These are phyloP conservation scores for Idaea straminata DNA, from an alignment of 2,888 invertebrate genomes.

Conservation along the genomic window DNA sequence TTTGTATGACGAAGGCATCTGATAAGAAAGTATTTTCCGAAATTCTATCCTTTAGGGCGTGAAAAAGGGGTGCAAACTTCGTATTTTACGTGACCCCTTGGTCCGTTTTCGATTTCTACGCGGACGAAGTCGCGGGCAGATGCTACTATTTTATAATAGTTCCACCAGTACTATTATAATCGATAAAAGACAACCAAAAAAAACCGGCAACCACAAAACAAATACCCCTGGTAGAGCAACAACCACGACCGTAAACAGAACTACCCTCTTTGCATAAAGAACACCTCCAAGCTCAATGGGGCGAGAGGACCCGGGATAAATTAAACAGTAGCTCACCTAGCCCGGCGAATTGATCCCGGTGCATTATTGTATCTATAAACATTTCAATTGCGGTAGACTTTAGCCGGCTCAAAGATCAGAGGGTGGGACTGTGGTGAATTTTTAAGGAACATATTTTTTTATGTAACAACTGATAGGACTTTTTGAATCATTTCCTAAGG, in stretches of 20 bases:
- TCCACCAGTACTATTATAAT: not conserved
- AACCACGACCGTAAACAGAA: not conserved
- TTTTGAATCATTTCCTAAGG: too few species aligned
- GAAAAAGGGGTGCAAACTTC: too few species aligned
- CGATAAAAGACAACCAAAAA: not conserved
- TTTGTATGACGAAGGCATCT: too few species aligned
- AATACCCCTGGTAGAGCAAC: not conserved
- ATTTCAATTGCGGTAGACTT: slow-evolving; percentile 63
- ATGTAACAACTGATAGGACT: not conserved
- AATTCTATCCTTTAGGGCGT: too few species aligned
- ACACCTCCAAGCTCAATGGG: slow-evolving; percentile 13
- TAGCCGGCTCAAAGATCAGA: not conserved
- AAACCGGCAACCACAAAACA: not conserved
- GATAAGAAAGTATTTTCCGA: too few species aligned
- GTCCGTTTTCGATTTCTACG: too few species aligned
- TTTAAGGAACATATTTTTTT: not conserved
- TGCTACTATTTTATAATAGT: not conserved
- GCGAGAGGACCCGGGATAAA: slow-evolving; percentile 48
- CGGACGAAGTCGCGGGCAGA: too few species aligned
- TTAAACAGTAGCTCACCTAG: slow-evolving; percentile 55
- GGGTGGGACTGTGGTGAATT: not conserved
- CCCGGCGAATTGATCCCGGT: slow-evolving; percentile 63
- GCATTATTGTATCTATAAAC: slow-evolving; percentile 75
- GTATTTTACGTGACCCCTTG: too few species aligned
- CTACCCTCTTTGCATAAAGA: slow-evolving; percentile 5